phyloP scores from a whole-genome alignment of 2,113 vertebrate genomes.

The Mystacornis crossleyi region DNA sequence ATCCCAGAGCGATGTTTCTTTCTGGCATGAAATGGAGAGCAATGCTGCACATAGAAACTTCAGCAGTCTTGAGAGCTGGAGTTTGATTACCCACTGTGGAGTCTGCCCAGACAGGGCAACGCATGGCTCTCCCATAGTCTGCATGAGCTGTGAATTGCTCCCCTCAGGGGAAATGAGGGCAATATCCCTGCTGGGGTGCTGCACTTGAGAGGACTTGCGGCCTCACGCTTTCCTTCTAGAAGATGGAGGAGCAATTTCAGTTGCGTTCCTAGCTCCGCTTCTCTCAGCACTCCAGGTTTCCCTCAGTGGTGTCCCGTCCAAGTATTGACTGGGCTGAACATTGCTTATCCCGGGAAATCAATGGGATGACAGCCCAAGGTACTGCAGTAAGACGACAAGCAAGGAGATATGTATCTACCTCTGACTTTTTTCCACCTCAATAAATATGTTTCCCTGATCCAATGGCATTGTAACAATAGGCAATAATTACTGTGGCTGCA shows the following conservation, averaged over 20 bases:
- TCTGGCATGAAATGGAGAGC: background rate
- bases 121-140: accelerated
- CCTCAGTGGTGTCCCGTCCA: background rate
- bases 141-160: background rate
- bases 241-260: background rate
- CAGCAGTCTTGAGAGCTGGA: background rate
- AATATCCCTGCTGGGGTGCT: background rate
- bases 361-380: conserved; percentile 31
- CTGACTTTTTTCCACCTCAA: conserved; percentile 31
- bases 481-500: conserved; percentile 47
- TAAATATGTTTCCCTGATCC: conserved; percentile 41
- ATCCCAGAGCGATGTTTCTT: background rate
- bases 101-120: background rate
- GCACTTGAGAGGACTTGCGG: background rate
- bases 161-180: background rate
- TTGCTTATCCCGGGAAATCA: conserved; percentile 27
- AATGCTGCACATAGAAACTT: background rate
- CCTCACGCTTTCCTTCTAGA: background rate
- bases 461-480: conserved; percentile 11
- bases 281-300: conserved; percentile 3
- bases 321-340: background rate
- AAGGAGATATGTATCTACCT: conserved; percentile 41
- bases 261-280: background rate
- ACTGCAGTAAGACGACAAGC: conserved; percentile 23
- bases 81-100: accelerated